These are phyloP conservation scores for Danio tinwini DNA, from an alignment of 2,797 vertebrate genomes.

Conservation along the genomic window DNA sequence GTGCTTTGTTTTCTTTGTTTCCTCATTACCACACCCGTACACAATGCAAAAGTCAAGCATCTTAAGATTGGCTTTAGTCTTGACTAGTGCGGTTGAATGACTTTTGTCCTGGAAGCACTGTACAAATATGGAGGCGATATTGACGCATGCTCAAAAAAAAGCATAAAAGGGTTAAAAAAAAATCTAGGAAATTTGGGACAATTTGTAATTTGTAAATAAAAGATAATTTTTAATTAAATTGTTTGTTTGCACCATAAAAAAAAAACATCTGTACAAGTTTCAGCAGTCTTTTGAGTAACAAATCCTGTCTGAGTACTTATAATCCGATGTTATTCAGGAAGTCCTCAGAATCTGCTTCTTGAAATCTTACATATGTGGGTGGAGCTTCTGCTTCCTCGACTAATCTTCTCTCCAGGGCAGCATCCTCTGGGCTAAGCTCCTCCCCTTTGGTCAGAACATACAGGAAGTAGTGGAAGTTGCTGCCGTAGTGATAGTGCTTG, in stretches of 20 bases:
- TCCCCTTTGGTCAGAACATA: slow-evolving; percentile 89
- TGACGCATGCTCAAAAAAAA: too few relatives aligned
- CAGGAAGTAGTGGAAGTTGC: slow-evolving; percentile 87
- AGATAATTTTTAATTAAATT: neutral
- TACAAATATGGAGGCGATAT: too few relatives aligned
- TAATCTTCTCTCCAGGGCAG: slow-evolving; percentile 76
- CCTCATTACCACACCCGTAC: too few relatives aligned
- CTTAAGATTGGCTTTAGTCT: too few relatives aligned
- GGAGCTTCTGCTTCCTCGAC: slow-evolving; percentile 56
- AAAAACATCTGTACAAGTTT: neutral
- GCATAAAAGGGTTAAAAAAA: neutral
- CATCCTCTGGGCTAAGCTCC: slow-evolving; percentile 77
- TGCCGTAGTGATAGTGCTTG: slow-evolving; percentile 80
- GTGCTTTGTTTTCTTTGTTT: too few relatives aligned
- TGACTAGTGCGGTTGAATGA: too few relatives aligned
- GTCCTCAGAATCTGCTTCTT: slow-evolving; percentile 75
- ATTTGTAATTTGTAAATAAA: neutral
- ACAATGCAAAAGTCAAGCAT: too few relatives aligned
- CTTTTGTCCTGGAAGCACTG: too few relatives aligned
- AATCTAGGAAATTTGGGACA: neutral
- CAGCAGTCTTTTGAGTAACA: neutral
- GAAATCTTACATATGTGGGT: neutral
- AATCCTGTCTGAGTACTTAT: slow-evolving; percentile 61
- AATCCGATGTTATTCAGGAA: slow-evolving; percentile 84
- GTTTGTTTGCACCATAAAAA: neutral